Evolutionary conservation across 2,113 vertebrate species (phyloP), one percentile per base, ranked within the genome.

Genomic region (Heterotilapia buettikoferi): DNA sequence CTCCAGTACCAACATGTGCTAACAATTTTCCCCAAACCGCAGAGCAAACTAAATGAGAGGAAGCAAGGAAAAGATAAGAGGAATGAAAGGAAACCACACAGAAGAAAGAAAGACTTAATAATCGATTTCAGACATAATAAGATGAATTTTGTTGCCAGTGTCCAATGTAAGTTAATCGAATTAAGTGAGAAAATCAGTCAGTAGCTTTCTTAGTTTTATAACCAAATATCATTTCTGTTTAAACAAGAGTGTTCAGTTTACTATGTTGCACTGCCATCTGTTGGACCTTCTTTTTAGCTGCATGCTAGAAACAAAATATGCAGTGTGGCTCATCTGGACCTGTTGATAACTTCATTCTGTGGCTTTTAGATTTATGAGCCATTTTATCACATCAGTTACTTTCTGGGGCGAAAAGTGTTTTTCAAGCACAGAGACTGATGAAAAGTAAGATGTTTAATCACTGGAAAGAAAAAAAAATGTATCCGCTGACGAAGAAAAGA

Each of bases 231-330:
- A 8, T 38, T 29, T 82, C 29, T 16, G 13, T 45, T 52, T 5
- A 6, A 57, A 68, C 2, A 8, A 3, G 6, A 14, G 33, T 12
- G 21, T 57, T 76, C 79, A 2, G 80, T 80, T 61, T 13, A 5
- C 86, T 53, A 26, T 50, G 36, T 68, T 84, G 40, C 21, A 79
- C 88, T 76, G 92, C 92, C 91, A 89, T 84, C 95, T 95, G 84
- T 12, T 93, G 95, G 93, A 4, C 47, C 6, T 1, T 4, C 2
- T 5, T 31, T 40, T 9, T 6, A 83, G 76, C 63, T 85, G 56
- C 84, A 82, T 1, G 10, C 10, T 33, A 31, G 3, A 43, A 7
- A 26, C 63, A 47, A 73, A 26, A 24, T 3, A 13, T 18, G 19
- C 6, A 24, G 7, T 5, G 6, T 45, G n/a, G 47, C 24, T 54